phyloP scores from a whole-genome alignment of 2,113 vertebrate species.

The Cephalopterus ornatus region DNA sequence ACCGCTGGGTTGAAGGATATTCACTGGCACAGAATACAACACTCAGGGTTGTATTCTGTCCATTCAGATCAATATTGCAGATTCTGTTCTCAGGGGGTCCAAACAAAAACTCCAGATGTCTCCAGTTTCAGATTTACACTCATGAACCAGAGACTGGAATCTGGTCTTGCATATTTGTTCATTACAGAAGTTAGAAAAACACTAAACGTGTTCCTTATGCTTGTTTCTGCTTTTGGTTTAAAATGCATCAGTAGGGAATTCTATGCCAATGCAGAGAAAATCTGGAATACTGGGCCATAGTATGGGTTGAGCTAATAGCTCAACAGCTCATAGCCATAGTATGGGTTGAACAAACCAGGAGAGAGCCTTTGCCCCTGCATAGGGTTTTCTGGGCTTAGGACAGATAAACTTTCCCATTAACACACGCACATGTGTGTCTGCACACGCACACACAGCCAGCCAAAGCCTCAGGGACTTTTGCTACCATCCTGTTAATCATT shows the following conservation, averaged over 20 bases:
- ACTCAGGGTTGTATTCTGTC: neutral
- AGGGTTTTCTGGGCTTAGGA: constrained; percentile 34
- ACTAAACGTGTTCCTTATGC: neutral
- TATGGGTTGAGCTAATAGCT: neutral
- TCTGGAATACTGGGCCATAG: neutral
- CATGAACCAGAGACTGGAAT: neutral
- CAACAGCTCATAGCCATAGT: too few relatives aligned
- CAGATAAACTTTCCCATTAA: constrained; percentile 44
- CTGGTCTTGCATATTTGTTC: neutral
- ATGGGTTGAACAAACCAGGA: neutral
- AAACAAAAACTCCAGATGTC: neutral
- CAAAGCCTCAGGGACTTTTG: constrained; percentile 46
- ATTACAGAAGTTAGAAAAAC: neutral
- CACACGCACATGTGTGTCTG: neutral
- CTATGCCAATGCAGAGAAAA: neutral
- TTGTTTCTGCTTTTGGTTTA: neutral
- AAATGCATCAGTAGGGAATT: neutral
- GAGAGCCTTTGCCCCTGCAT: neutral
- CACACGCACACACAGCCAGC: neutral
- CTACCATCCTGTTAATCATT: constrained; percentile 76
- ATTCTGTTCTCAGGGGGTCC: neutral
- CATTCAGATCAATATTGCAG: neutral
- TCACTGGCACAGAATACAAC: neutral
- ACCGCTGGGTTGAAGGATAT: neutral
- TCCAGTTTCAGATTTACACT: neutral